phyloP scores from a whole-genome alignment of 1,140 invertebrate species.

The Andricus grossulariae region DNA sequence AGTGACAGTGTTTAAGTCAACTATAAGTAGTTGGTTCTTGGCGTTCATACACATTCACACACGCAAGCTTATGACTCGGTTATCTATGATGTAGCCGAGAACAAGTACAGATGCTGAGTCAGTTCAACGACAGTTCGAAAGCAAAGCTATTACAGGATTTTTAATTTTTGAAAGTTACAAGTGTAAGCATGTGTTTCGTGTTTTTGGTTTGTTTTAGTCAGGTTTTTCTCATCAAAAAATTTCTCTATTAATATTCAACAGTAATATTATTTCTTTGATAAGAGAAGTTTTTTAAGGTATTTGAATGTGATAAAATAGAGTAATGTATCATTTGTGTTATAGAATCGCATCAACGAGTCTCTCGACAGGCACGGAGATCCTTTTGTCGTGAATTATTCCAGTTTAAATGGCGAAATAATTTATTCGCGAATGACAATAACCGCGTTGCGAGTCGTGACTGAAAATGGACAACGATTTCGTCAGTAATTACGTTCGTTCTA shows the following conservation, averaged over 20 bases:
- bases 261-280: not conserved
- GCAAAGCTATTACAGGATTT: constrained; percentile 13
- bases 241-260: not conserved
- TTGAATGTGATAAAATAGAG: constrained; percentile 14
- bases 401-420: constrained; percentile 25
- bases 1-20: constrained; percentile 5
- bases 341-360: constrained; percentile 15
- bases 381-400: constrained; percentile 8
- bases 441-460: constrained; percentile 1
- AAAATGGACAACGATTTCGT: constrained; percentile 19
- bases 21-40: constrained; percentile 4
- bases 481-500: constrained; percentile 13
- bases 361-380: not conserved
- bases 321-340: constrained; percentile 21
- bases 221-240: not conserved
- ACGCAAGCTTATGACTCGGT: constrained; percentile 24
- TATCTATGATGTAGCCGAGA: constrained; percentile 13
- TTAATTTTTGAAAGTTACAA: not conserved
- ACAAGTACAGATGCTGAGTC: not conserved
- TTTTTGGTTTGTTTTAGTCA: not conserved
- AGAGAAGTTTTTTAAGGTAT: constrained; percentile 3
- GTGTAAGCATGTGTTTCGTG: not conserved
- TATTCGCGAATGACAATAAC: constrained; percentile 20
- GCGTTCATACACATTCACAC: constrained; percentile 24
- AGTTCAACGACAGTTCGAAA: not conserved